Evolutionary conservation across 2,113 vertebrate genomes (phyloP), one percentile per base, ranked within the genome.

Genomic region (Chaetura pelagica): DNA sequence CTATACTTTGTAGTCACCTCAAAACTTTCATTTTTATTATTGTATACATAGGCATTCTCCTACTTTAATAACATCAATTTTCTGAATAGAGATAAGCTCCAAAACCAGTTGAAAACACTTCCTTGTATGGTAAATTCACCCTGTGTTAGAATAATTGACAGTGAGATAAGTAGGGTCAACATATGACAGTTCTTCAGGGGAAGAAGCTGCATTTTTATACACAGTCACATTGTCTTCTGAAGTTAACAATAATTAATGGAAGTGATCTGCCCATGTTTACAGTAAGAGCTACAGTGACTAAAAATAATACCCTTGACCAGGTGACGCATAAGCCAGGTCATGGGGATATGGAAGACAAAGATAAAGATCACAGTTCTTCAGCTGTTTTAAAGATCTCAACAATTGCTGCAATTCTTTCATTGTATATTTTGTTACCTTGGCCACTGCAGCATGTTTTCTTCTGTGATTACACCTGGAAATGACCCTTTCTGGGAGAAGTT

Each of bases 251-350:
- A 38, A 29, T 55, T 48, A 78, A 54, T 57, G 11, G 27, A 88
- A 83, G 2, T 14, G 3, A 46, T 26, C 2, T 0, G 10, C 46
- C 30, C 19, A 16, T 22, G 6, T 63, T 75, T 46, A 49, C 2
- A 1, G 12, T 51, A 75, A 79, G 19, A 90, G n/a, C 24, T 46
- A 59, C 6, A 63, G 17, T 57, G 17, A 42, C 46, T n/a, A 22
- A 67, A 80, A 75, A 73, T 7, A 76, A 42, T 57, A n/a, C 18
- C 23, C 21, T 63, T 52, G 18, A 46, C 18, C 15, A 74, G 8
- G 4, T 32, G 57, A 10, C 27, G 38, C 5, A 1, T 63, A 82
- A 84, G 16, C 10, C 35, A 49, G 8, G 9, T 54, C 11, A 19
- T 26, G 16, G 27, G 3, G 6, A 23, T 61, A 73, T 6, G 11